A percentile compares a stretch with the other conserved stretches of the same genome.
These are phyloP conservation scores for Nycticorax nycticorax DNA, from an alignment of 2,113 vertebrate species.

Conservation along the genomic window DNA sequence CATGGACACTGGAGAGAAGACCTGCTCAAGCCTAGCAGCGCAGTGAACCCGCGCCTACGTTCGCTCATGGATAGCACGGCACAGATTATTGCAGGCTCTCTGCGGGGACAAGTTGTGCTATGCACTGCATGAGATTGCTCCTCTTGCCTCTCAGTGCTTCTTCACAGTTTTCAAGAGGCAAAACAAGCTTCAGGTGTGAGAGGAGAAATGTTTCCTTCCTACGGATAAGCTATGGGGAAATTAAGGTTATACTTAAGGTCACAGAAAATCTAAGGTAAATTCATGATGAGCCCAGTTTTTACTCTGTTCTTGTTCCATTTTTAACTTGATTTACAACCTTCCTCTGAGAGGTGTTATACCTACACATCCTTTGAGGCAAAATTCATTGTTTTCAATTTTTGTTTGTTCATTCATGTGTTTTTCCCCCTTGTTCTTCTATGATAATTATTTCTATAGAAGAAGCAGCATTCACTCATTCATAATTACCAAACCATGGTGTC, in stretches of 20 bases:
- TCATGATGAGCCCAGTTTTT: not conserved
- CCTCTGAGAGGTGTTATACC: not conserved
- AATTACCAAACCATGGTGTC: not conserved
- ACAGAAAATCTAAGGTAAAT: not conserved
- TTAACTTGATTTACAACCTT: not conserved
- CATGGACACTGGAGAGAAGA: not conserved
- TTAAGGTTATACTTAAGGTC: not conserved
- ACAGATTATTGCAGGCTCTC: not conserved
- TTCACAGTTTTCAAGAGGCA: not conserved
- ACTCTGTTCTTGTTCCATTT: not conserved
- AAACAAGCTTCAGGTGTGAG: not conserved
- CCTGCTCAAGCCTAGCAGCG: not conserved
- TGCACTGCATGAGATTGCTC: not conserved
- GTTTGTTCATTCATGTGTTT: not conserved
- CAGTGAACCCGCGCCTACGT: not conserved
- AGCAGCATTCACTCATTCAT: not conserved
- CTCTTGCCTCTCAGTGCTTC: not conserved
- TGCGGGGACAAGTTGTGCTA: fast-evolving
- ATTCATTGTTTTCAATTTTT: not conserved
- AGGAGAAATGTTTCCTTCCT: not conserved
- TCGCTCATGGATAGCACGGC: not conserved
- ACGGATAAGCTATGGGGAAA: not conserved
- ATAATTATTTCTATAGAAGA: not conserved
- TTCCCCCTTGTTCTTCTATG: not conserved
- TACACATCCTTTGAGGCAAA: not conserved